These are phyloP conservation scores for Epistrophe grossulariae DNA, from an alignment of 2,888 invertebrate genomes.

Conservation along the genomic window DNA sequence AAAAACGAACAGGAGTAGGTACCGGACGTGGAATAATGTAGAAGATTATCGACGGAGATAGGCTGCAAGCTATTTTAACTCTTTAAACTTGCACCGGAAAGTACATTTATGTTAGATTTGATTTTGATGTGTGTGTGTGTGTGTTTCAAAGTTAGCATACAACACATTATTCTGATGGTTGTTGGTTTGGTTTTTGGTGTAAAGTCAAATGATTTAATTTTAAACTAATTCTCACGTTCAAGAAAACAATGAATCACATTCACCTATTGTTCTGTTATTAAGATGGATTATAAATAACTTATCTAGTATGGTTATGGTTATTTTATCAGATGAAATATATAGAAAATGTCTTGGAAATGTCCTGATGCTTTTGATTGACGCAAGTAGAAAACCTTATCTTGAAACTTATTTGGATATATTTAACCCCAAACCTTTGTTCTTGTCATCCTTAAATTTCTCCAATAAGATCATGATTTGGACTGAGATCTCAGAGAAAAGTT, in stretches of 20 bases:
- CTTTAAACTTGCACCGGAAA: slow-evolving; percentile 65
- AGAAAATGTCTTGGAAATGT: not conserved
- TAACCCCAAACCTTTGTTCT: not conserved
- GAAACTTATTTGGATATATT: not conserved
- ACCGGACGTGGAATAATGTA: slow-evolving; percentile 73
- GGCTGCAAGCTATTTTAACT: slow-evolving; percentile 70
- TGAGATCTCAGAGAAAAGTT: not conserved
- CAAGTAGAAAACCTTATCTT: not conserved
- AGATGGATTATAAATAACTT: not conserved
- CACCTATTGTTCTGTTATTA: not conserved
- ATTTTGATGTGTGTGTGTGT: slow-evolving; percentile 5
- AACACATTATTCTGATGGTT: not conserved
- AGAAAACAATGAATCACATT: slow-evolving; percentile 9
- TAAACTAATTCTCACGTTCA: slow-evolving; percentile 4
- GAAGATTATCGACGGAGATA: slow-evolving; percentile 71
- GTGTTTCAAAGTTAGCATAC: slow-evolving; percentile 27
- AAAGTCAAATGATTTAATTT: slow-evolving; percentile 18
- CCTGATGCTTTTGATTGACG: not conserved
- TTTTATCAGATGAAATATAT: not conserved
- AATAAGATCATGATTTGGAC: not conserved
- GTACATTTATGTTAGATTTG: slow-evolving; percentile 67
- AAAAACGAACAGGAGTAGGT: slow-evolving; percentile 69
- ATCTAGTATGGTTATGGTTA: not conserved
- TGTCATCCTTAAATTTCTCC: not conserved
- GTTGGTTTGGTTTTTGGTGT: not conserved